Evolutionary conservation across 37 sponge, comb jelly and placozoan species (phyloP).

Genomic region (Halisarca cf. caerulea): DNA sequence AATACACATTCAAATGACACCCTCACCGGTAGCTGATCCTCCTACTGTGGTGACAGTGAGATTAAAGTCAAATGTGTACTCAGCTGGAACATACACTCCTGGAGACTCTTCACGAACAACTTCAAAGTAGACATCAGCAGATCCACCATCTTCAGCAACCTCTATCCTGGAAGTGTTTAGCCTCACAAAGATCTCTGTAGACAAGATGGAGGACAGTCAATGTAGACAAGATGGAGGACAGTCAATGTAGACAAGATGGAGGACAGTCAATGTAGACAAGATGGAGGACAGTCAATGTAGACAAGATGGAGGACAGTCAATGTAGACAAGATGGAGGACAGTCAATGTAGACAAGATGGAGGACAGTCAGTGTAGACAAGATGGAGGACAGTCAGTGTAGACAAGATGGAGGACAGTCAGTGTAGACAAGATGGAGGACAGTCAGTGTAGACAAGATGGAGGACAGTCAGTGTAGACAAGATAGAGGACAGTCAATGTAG

Average conservation of each 20-base stretch:
- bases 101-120: neutral
- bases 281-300: neutral
- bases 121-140: neutral
- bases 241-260: neutral
- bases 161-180: neutral
- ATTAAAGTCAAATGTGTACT: slow-evolving; percentile 1
- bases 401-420: neutral
- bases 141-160: neutral
- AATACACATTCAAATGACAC: too few relatives aligned
- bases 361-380: neutral
- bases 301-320: neutral
- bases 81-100: neutral
- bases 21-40: too few relatives aligned
- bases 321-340: neutral
- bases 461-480: too few relatives aligned
- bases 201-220: too few relatives aligned
- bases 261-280: neutral
- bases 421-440: neutral
- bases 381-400: neutral
- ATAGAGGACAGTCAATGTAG: neutral
- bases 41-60: too few relatives aligned
- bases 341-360: neutral
- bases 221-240: neutral
- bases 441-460: neutral
- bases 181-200: neutral